Base-by-base conservation (phyloP, 2,797 vertebrate genomes). In the Loris lydekkerianus region DNA sequence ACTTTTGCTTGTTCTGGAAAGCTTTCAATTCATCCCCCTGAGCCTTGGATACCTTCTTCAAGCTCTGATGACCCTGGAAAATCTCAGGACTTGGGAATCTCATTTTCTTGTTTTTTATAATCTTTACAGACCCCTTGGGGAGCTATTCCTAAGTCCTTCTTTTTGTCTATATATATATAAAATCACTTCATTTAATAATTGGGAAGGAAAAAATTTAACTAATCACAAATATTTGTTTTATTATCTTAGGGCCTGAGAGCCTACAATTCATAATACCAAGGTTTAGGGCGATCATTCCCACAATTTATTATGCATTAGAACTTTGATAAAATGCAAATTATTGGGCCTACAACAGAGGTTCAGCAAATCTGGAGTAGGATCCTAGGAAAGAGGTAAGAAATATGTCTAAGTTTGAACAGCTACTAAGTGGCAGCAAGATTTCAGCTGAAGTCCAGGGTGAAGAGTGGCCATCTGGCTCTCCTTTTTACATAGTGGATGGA, bases 221-320 rank as follows among this genome's bases (percentile, higher is more conserved):
- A 49, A 89, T 95, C 93, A 85, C 82, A 86, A 61, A 87, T 86
- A 7, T 4, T 72, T 65, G 85, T 95, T 46, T 80, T 91, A 49
- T 53, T 69, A 78, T 70, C 86, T 89, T 37, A 84, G 29, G 10
- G 27, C 14, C 14, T 37, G 0, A 53, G 21, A 65, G 87, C 10
- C 21, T 84, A 9, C 34, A 89, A 81, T 61, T 96, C 31, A 56
- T 60, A 91, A 73, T 69, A 46, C 17, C 40, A 87, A 81, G 34
- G 11, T 76, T 93, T 93, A 60, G 58, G 67, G 7, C 15, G 67
- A 2, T 40, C 25, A 37, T 90, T 65, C 4, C 25, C 67, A 58
- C 13, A 43, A 13, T 67, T 83, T 77, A 72, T 37, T 56, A 3
- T 70, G 3, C 43, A 63, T 73, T 86, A 46, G 14, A 20, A 81